Evolutionary conservation across 2,113 vertebrate genomes (phyloP), one percentile per base, ranked within the genome.

Genomic region (Girardinichthys multiradiatus): DNA sequence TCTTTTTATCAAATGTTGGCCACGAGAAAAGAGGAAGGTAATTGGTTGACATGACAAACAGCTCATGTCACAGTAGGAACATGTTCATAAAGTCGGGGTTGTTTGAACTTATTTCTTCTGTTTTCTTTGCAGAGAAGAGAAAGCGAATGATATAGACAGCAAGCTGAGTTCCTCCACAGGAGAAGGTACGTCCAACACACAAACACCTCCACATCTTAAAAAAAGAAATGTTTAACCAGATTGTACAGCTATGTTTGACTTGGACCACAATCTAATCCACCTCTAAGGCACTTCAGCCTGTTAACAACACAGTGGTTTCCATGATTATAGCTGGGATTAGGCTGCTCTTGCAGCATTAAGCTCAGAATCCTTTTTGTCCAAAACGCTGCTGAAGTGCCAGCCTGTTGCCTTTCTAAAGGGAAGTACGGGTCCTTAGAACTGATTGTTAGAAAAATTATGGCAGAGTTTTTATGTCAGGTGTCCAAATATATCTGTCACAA

Each of bases 111-210:
- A 26, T 24, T 15, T 7, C n/a, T 33, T 63, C 26, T 81, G 63
- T 73, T 68, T 51, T 42, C 24, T 0, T 92, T 92, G 72, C 83
- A 95, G 93, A 91, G 82, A 88, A 83, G 57, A 86, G 59, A 68
- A 87, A 90, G 87, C 68, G 91, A 78, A 94, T 94, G 94, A 91
- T 91, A 79, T 94, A 93, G 81, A 91, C 74, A 73, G 68, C 77
- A 85, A 59, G 72, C 65, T 28, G 35, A 65, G 27, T 62, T 90
- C 90, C 86, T 93, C 90, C 87, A 84, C 81, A 87, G 90, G 90
- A 94, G 87, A 94, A 93, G 93, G 93, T 95, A 91, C 0, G 9
- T 21, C 19, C 17, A 54, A 68, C 19, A 11, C 60, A 54, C 33
- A 28, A 37, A 27, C 76, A n/a, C 57, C 57, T n/a, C 17, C 31